A percentile compares a stretch with the other conserved stretches of the same genome.
Evolutionary conservation across 2,113 vertebrate genomes (phyloP).

Genomic region (Capreolus pygargus): DNA sequence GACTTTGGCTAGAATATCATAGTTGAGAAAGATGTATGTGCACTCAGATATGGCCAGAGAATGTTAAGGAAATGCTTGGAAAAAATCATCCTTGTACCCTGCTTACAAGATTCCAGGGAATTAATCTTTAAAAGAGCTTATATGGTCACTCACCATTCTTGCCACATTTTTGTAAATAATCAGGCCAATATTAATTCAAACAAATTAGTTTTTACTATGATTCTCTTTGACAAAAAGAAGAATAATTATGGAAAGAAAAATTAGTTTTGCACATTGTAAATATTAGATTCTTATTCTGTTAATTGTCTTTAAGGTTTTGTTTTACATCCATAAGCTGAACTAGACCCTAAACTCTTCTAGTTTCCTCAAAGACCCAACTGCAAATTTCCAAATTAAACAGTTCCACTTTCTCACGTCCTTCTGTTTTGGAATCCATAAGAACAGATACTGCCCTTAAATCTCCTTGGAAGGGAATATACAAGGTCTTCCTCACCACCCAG

Average conservation of each 20-base stretch:
- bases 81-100: background rate
- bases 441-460: background rate
- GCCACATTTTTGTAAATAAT: background rate
- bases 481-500: background rate
- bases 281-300: background rate
- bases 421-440: background rate
- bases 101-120: background rate
- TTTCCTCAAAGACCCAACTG: background rate
- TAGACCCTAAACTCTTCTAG: background rate
- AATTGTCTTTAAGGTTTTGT: background rate
- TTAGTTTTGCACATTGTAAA: background rate
- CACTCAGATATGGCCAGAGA: background rate
- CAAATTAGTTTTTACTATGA: background rate
- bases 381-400: background rate
- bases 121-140: background rate
- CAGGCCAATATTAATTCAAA: background rate
- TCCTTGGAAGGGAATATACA: background rate
- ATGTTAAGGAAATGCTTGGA: background rate
- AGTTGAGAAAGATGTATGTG: background rate
- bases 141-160: background rate
- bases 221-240: background rate
- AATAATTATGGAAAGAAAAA: background rate
- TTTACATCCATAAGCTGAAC: background rate
- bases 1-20: background rate
- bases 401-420: background rate